Conservation (phyloP, 1,140 invertebrate species). For the Drosophila nebulosa region DNA sequence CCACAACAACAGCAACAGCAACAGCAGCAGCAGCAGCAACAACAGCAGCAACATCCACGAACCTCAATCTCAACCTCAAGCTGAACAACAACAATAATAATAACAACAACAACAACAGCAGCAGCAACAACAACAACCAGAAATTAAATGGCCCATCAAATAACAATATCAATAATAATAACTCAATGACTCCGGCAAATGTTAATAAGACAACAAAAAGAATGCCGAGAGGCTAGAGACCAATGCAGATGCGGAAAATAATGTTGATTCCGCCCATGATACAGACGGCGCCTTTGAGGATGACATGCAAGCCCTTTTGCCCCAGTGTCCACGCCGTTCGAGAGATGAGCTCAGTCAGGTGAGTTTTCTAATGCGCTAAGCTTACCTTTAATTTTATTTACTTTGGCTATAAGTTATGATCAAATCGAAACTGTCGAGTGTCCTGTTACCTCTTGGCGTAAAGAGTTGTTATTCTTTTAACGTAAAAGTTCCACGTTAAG, state of each 20-base stretch:
- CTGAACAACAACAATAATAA: too few species aligned
- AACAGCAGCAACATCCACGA: conserved; percentile 29
- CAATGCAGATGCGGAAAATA: conserved; percentile 56
- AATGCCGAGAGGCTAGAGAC: conserved; percentile 34
- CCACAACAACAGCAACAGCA: conserved; percentile 25
- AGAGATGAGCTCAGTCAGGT: conserved; percentile 81
- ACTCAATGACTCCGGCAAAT: conserved; percentile 36
- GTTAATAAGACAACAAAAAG: neutral
- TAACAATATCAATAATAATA: conserved; percentile 23
- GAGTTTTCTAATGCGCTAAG: conserved; percentile 40
- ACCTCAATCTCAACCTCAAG: conserved; percentile 32
- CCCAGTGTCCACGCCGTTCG: conserved; percentile 70
- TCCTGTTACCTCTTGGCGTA: too few species aligned
- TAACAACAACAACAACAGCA: conserved; percentile 34
- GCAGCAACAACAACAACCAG: neutral
- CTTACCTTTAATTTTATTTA: too few species aligned
- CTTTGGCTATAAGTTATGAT: too few species aligned
- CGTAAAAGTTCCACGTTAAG: too few species aligned
- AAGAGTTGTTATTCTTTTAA: too few species aligned
- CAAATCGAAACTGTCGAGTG: too few species aligned
- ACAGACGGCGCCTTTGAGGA: conserved; percentile 69
- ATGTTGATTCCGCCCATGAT: conserved; percentile 42
- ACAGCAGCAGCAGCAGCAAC: conserved; percentile 29
- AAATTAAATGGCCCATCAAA: conserved; percentile 35
- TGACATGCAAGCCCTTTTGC: conserved; percentile 76